Conservation (phyloP, 2,888 invertebrate species). For the Protula sp. region DNA sequence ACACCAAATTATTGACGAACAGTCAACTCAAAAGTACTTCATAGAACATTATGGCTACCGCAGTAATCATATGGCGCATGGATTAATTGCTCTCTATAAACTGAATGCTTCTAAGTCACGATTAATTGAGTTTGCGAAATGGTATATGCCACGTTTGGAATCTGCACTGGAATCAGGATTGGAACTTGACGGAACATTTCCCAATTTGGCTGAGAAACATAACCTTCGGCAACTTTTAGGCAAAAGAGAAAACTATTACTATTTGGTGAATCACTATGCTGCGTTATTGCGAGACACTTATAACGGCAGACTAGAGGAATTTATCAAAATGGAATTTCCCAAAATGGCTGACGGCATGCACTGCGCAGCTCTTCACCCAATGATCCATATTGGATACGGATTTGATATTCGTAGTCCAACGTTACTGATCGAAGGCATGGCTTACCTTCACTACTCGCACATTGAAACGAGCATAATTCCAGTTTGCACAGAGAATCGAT, state of each 20-base stretch:
- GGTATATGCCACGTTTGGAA: not conserved
- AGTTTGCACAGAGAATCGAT: not conserved
- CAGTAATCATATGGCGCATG: conserved; percentile 8
- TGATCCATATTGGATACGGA: conserved; percentile 7
- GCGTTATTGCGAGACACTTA: not conserved
- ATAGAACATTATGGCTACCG: conserved; percentile 10
- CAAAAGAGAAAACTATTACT: not conserved
- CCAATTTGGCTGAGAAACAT: not conserved
- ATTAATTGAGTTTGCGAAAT: not conserved
- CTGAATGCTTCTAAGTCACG: not conserved
- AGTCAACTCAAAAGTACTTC: conserved; percentile 7
- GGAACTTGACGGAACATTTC: not conserved
- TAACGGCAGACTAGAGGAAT: not conserved
- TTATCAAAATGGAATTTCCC: not conserved
- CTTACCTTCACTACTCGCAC: conserved; percentile 7
- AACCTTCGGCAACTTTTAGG: not conserved
- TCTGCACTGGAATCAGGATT: not conserved
- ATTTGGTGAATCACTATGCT: not conserved
- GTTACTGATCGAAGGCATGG: conserved; percentile 7
- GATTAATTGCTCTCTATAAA: not conserved
- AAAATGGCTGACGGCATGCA: not conserved
- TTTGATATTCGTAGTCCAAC: not conserved
- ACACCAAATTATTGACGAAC: too few relatives aligned
- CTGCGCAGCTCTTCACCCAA: conserved; percentile 1
- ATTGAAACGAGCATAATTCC: not conserved